These are phyloP conservation scores for Hydropsyche betteni DNA, from an alignment of 2,888 invertebrate genomes.

Conservation along the genomic window DNA sequence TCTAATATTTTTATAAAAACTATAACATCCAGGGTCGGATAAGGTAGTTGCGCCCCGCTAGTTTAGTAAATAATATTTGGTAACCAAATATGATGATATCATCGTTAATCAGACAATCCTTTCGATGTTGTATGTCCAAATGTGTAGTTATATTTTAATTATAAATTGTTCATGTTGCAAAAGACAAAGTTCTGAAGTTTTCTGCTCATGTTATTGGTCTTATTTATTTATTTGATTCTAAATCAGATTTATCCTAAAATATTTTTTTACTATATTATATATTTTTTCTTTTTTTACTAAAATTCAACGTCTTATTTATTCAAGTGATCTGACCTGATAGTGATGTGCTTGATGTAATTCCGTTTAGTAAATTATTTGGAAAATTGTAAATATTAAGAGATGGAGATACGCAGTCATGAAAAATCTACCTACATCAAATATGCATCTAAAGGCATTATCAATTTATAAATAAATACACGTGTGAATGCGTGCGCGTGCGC, in stretches of 20 bases:
- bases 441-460: not conserved
- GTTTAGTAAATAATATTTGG: constrained; percentile 19
- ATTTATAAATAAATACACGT: constrained; percentile 12
- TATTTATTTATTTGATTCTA: not conserved
- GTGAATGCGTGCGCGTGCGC: too few relatives aligned
- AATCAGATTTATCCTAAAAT: constrained; percentile 24
- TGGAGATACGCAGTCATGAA: too few relatives aligned
- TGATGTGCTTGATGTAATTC: constrained; percentile 29
- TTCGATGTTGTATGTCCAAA: constrained; percentile 47
- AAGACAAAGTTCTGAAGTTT: too few relatives aligned
- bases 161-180: not conserved
- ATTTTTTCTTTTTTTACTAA: constrained; percentile 14
- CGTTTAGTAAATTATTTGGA: not conserved
- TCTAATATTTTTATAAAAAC: constrained; percentile 25
- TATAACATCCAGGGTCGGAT: constrained; percentile 38
- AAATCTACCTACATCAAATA: too few relatives aligned
- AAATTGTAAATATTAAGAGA: too few relatives aligned
- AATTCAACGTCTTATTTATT: constrained; percentile 6
- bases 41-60: constrained; percentile 39
- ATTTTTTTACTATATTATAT: constrained; percentile 25
- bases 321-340: constrained; percentile 36
- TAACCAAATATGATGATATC: constrained; percentile 42
- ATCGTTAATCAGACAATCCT: constrained; percentile 46
- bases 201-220: not conserved
- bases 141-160: constrained; percentile 44